Base-by-base conservation (phyloP, 2,888 invertebrate genomes). In the Apoda limacodes region DNA sequence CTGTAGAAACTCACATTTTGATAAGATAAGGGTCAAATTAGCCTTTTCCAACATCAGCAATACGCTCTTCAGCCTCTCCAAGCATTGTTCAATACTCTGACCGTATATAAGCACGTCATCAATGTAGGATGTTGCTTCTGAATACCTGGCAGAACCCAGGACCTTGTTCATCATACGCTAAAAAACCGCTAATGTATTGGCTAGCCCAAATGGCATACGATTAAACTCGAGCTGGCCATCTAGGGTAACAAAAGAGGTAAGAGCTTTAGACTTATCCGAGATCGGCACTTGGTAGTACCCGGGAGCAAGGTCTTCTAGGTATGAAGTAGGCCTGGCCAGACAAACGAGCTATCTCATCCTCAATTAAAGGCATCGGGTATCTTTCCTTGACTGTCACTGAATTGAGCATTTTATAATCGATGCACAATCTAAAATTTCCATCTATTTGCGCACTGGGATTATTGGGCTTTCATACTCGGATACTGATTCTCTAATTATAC, bases 401-500 rank as follows among this genome's bases (percentile, higher is more conserved):
- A 28, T 46, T 49, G 2, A 46, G 14, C 10, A 38, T 6, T 4
- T 44, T 25, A 9, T 41, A 46, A 12, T 45, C 43, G 4, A 45
- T 14, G 7, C 43, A 46, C 5, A n/a, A n/a, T n/a, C n/a, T n/a
- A n/a, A n/a, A n/a, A n/a, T n/a, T n/a, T n/a, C n/a, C n/a, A n/a
- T n/a, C n/a, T n/a, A n/a, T 22, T 6, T 33, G 1, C 27, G 32
- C 0, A 46, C 48, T 0, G 45, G 22, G 2, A 48, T 40, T 5
- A 46, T 45, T 0, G 49, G 46, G 12, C 49, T 47, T 1, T 45
- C 45, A 23, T 47, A 49, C 2, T 35, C 27, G 0, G 44, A 49
- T 1, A 28, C 25, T 2, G 42, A 42, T 15, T 48, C 43, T 17
- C 46, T 33, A 3, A 48, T 32, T 9, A 47, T 42, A 1, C 40